A percentile compares a stretch with the other conserved stretches of the same genome.
phyloP scores from a whole-genome alignment of 2,797 vertebrate species.

The Paedocypris micromegethes region DNA sequence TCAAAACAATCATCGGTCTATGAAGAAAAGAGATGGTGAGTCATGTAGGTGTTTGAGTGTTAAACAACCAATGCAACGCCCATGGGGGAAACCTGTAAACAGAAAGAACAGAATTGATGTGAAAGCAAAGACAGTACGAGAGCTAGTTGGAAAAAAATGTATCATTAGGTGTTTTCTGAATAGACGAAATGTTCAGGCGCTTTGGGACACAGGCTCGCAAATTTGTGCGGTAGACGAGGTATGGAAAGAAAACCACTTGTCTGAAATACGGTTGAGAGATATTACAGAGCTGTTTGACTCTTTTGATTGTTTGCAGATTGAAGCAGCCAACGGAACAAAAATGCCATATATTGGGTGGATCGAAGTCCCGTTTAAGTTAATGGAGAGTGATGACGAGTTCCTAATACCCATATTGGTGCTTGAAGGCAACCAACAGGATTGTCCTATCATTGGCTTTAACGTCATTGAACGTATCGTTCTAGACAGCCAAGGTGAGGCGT shows the following conservation, averaged over 20 bases:
- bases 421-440: constrained; percentile 8
- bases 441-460: constrained; percentile 26
- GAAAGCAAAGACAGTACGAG: too few species aligned
- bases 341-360: constrained; percentile 30
- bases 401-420: constrained; percentile 6
- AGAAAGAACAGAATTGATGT: too few species aligned
- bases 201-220: constrained; percentile 38
- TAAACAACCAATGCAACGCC: too few species aligned
- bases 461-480: neutral
- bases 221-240: constrained; percentile 27
- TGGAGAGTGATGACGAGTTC: neutral
- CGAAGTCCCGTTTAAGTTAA: constrained; percentile 10
- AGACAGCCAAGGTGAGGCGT: neutral
- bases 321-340: constrained; percentile 20
- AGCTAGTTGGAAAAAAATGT: constrained; percentile 29
- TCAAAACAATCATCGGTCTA: too few species aligned
- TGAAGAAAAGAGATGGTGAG: too few species aligned
- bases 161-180: constrained; percentile 30
- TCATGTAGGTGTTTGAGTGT: too few species aligned
- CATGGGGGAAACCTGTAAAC: too few species aligned
- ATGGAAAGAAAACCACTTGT: constrained; percentile 15
- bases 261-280: neutral
- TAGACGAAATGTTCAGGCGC: constrained; percentile 7
- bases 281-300: constrained; percentile 25
- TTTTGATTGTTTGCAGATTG: neutral